Evolutionary conservation across 1,140 invertebrate species (phyloP).

Genomic region (Macrosteles quadrilineatus): DNA sequence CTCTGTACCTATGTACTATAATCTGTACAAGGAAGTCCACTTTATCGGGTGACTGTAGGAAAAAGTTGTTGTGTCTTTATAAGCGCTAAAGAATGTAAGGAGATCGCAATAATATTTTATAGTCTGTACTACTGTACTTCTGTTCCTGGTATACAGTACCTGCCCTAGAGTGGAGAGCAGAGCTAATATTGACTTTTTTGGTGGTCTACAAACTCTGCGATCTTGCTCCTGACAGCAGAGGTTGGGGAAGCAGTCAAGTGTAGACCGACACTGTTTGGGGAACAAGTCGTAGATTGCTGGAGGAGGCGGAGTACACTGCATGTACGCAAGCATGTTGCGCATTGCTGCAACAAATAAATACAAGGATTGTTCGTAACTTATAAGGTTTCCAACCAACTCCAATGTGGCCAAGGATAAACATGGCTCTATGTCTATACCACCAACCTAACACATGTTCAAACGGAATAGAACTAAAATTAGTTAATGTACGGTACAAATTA

Average conservation of each 20-base stretch:
- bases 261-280: conserved; percentile 63
- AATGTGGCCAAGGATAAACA: too few species aligned
- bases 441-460: too few species aligned
- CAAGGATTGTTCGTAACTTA: neutral
- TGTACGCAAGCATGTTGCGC: conserved; percentile 60
- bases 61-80: too few species aligned
- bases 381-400: neutral
- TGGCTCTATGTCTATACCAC: too few species aligned
- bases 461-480: too few species aligned
- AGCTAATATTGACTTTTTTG: conserved; percentile 64
- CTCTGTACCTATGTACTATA: too few species aligned
- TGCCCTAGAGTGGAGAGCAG: conserved; percentile 58
- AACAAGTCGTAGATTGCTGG: conserved; percentile 63
- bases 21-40: too few species aligned
- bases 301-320: conserved; percentile 70
- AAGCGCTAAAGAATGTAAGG: too few species aligned
- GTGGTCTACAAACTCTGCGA: conserved; percentile 66
- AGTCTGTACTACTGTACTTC: too few species aligned
- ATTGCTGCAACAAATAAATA: conserved; percentile 55
- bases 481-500: too few species aligned
- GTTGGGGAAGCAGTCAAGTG: conserved; percentile 72
- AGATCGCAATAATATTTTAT: too few species aligned
- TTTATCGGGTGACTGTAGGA: too few species aligned
- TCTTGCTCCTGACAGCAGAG: conserved; percentile 71
- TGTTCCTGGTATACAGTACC: neutral